Evolutionary conservation across 1,140 invertebrate species (phyloP).

Genomic region (Bombus huntii): DNA sequence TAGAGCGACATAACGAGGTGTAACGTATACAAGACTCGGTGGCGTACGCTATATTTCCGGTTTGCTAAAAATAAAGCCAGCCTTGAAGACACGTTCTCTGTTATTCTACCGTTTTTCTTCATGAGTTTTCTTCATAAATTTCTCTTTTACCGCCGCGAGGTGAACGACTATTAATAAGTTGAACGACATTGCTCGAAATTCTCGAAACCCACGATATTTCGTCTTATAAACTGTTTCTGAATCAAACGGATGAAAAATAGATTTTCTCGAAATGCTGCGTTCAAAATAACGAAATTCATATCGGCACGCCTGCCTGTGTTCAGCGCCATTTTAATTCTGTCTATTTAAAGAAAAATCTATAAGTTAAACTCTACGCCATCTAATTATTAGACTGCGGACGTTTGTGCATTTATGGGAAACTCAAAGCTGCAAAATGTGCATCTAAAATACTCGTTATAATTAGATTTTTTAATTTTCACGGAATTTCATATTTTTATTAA

Average conservation of each 20-base stretch:
- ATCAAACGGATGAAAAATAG: neutral
- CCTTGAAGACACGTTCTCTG: conserved; percentile 47
- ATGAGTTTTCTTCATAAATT: conserved; percentile 18
- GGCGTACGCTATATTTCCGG: conserved; percentile 41
- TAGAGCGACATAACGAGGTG: conserved; percentile 15
- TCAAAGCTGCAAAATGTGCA: neutral
- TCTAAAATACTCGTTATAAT: too few relatives aligned
- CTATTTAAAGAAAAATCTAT: conserved; percentile 10
- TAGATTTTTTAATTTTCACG: too few relatives aligned
- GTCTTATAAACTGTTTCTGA: neutral
- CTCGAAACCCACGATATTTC: neutral
- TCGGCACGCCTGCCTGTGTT: neutral
- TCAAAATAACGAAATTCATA: neutral
- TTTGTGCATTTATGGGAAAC: neutral
- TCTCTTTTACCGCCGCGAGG: neutral
- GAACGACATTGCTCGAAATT: conserved; percentile 26
- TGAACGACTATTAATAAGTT: conserved; percentile 46
- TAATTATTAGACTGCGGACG: neutral
- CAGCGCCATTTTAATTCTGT: neutral
- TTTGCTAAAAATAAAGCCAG: conserved; percentile 53
- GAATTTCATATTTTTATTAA: too few relatives aligned
- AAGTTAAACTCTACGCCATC: neutral
- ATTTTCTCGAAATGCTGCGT: neutral
- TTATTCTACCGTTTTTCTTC: conserved; percentile 42
- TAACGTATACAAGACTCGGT: neutral